Base-by-base conservation (phyloP, 2,888 invertebrate species). In the Anodontia alba region DNA sequence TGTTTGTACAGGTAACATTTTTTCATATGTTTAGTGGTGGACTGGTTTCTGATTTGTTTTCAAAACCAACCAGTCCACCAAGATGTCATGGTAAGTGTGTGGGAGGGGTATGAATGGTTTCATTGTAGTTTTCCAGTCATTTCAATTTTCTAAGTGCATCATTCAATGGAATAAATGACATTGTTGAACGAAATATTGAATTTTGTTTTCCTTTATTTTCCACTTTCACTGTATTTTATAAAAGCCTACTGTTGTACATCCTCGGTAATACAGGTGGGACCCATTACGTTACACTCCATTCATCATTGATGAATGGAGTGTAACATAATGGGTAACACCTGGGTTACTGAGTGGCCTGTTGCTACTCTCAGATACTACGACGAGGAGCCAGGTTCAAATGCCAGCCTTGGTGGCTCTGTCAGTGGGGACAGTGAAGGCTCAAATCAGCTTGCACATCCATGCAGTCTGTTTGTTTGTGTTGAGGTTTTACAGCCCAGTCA, bases 81-180 rank as follows among this genome's bases (percentile, higher is more conserved):
- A 62, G 62, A 33, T 62, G 33, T 62, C 62, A 62, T 62, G 62
- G 62, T 33, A 23, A n/a, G 62, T 12, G 62, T 33, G 62, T 62
- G 62, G 62, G 33, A 29, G 33, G 62, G 62, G 62, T 62, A 62
- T 62, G 62, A 62, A 62, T 62, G 62, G 17, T 31, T 62, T 62
- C 62, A 62, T 62, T 33, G 62, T 62, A 62, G 62, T 62, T 62
- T 54, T 33, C 54, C 31, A 62, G 62, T 62, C 62, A 62, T 62
- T 23, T 62, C 62, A 62, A 62, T 62, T 62, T 62, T 62, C 62
- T 62, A 62, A 62, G 62, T 62, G 62, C 62, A 62, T 62, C 62
- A 62, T 62, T 62, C 62, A 54, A 54, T 54, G 54, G 54, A 54
- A 54, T 54, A 54, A 54, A 54, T 54, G 54, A 54, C 54, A 54